Percentiles rank a stretch among this genome's conserved stretches.
phyloP scores from a whole-genome alignment of 2,888 invertebrate species.

The Noctuana brunneofusca region DNA sequence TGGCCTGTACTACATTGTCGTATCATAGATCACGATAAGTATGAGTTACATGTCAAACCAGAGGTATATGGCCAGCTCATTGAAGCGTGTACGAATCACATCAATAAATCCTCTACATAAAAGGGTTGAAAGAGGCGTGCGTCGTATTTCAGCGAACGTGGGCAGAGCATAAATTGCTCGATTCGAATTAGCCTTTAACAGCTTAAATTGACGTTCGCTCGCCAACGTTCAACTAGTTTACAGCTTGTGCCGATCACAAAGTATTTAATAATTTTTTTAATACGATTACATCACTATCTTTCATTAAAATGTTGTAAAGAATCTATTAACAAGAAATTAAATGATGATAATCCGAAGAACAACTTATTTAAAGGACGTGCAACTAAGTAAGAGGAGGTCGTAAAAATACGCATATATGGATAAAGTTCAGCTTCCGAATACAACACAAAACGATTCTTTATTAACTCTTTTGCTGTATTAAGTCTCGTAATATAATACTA shows the following conservation, averaged over 20 bases:
- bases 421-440: background rate
- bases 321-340: background rate
- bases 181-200: constrained; percentile 73
- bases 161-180: constrained; percentile 73
- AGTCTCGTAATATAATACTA: background rate
- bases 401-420: background rate
- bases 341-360: background rate
- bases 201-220: constrained; percentile 69
- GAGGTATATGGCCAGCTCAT: constrained; percentile 59
- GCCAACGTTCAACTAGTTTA: constrained; percentile 19
- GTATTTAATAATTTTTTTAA: constrained; percentile 1
- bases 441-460: background rate
- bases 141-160: constrained; percentile 74
- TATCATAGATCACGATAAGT: constrained; percentile 64
- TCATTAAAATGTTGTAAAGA: background rate
- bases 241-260: constrained; percentile 8
- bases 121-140: constrained; percentile 72
- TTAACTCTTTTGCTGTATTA: background rate
- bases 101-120: constrained; percentile 76
- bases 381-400: background rate
- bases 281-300: background rate
- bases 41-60: constrained; percentile 65
- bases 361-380: constrained; percentile 1
- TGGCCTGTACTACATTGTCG: constrained; percentile 53
- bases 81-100: constrained; percentile 64